Base-by-base conservation (phyloP, 30 jellyfish, hydroid and myxozoan species). In the Rhopilema esculentum region DNA sequence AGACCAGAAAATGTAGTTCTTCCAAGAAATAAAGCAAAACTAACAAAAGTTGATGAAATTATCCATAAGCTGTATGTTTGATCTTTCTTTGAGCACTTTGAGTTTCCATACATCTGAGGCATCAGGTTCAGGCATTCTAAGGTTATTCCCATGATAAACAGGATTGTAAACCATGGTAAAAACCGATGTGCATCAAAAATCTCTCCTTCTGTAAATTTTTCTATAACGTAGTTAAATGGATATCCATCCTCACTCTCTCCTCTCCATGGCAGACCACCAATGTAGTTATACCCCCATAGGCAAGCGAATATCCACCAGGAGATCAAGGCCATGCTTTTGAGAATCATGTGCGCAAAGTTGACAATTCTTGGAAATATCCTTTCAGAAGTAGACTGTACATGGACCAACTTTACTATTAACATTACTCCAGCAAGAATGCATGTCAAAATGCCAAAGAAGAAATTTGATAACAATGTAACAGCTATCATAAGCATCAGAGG, bases 281-380 rank as follows among this genome's bases (percentile, higher is more conserved):
- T 51, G 62, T 89, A 89, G 53, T 73, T 89, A 57, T 57, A 89
- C 17, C 98, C 84, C 53, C 90, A 23, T 16, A 79, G 21, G 66
- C 92, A 80, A 2, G 97, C 78, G 18, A 89, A 49, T 26, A 94
- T 62, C 99, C 99, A 94, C 96, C 97, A 89, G 15, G 97, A 89
- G 27, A 94, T 81, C 66, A 89, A 50, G 48, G 86, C 16, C 22
- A 85, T 23, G 66, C 84, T 22, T 18, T 28, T 75, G 0, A 74
- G 25, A 33, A 66, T 81, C 77, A 75, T 66, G 63, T 52, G 27
- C 1, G 57, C 71, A 51, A 85, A 85, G 53, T 50, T 63, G 33
- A n/a, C 69, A 16, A 85, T 40, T 27, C 63, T 32, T 24, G 22
- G 9, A n/a, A 33, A 25, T 7, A 32, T 25, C 15, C 25, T 12